phyloP scores from a whole-genome alignment of 2,113 vertebrate genomes.

The Microtus richardsoni region DNA sequence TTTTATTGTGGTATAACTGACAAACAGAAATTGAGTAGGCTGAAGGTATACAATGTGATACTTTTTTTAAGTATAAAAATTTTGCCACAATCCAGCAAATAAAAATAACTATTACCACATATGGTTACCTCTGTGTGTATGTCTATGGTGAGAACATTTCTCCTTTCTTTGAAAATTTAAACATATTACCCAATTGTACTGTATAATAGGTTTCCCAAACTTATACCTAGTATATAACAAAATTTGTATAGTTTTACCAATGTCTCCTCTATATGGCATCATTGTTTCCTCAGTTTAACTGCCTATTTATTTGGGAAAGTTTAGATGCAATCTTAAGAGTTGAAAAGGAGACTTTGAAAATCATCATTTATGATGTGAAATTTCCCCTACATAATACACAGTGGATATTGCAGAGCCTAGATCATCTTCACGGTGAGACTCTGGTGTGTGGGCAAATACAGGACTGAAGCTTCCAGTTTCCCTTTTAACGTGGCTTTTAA shows the following conservation, averaged over 20 bases:
- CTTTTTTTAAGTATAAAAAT: background rate
- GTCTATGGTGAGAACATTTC: background rate
- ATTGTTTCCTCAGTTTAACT: background rate
- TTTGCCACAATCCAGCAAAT: background rate
- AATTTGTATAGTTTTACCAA: background rate
- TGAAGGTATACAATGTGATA: background rate
- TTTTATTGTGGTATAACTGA: background rate
- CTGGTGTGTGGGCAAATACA: background rate
- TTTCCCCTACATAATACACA: background rate
- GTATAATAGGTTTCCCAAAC: background rate
- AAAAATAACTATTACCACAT: background rate
- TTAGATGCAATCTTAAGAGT: background rate
- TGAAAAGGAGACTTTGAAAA: slow-evolving; percentile 24
- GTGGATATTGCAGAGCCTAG: background rate
- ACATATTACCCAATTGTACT: background rate
- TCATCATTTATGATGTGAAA: background rate
- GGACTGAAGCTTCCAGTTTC: background rate
- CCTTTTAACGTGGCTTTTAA: background rate
- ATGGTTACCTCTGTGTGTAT: background rate
- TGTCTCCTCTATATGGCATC: background rate
- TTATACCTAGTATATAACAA: background rate
- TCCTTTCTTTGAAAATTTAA: background rate
- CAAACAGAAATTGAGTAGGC: background rate
- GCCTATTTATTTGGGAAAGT: background rate
- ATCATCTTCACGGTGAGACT: background rate